Evolutionary conservation across 2,888 invertebrate species (phyloP).

Genomic region (Drosophila testacea): DNA sequence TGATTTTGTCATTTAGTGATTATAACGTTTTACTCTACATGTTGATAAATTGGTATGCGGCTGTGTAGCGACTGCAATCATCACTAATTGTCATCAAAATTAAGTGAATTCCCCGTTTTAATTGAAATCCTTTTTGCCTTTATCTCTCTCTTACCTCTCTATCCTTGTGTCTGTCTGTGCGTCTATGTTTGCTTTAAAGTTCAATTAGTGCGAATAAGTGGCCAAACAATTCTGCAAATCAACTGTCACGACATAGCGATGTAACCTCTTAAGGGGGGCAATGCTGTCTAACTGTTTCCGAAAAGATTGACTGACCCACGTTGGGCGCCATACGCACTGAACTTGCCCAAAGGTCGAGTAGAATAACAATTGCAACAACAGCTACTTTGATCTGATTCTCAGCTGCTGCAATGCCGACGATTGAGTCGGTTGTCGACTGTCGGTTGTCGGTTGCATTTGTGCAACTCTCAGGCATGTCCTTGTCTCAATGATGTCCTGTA

Average conservation of each 20-base stretch:
- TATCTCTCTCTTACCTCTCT: not conserved
- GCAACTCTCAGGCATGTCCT: slow-evolving; percentile 35
- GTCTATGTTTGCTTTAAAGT: slow-evolving; percentile 56
- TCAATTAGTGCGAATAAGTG: slow-evolving; percentile 53
- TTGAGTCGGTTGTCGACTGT: not conserved
- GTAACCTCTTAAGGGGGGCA: slow-evolving; percentile 19
- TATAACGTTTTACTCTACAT: slow-evolving; percentile 53
- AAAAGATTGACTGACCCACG: slow-evolving; percentile 49
- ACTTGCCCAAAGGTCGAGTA: slow-evolving; percentile 22
- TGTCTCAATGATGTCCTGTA: slow-evolving; percentile 59
- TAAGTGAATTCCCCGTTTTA: slow-evolving; percentile 76
- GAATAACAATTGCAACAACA: slow-evolving; percentile 22
- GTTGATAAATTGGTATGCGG: slow-evolving; percentile 38
- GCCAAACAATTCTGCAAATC: slow-evolving; percentile 31
- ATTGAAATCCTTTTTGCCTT: slow-evolving; percentile 60
- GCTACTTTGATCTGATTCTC: slow-evolving; percentile 14
- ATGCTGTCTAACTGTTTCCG: slow-evolving; percentile 60
- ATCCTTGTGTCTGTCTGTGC: not conserved
- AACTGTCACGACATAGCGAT: slow-evolving; percentile 17
- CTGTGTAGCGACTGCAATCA: slow-evolving; percentile 47
- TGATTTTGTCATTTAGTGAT: slow-evolving; percentile 80
- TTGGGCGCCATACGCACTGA: slow-evolving; percentile 11
- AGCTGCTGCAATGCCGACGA: slow-evolving; percentile 7
- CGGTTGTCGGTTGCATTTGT: slow-evolving; percentile 23
- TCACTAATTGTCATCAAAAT: slow-evolving; percentile 78